Conservation (phyloP, 2,113 vertebrate genomes). For the Formicarius rufipectus region DNA sequence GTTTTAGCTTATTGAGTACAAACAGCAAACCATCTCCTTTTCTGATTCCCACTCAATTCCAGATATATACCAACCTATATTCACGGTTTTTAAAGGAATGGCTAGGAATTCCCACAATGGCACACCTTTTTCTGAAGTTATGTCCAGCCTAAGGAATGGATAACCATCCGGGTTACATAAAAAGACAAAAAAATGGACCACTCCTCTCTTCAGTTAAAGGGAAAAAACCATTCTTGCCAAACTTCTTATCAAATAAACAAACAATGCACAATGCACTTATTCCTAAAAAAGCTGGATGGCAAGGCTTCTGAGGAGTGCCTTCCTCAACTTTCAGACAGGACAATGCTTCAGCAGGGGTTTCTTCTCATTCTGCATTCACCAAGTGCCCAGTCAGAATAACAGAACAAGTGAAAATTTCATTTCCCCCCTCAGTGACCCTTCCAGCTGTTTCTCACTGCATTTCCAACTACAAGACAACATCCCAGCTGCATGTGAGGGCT, state of each 20-base stretch:
- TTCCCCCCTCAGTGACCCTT: background rate
- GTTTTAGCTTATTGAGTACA: background rate
- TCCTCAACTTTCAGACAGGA: background rate
- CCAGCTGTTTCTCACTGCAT: background rate
- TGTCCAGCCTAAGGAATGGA: background rate
- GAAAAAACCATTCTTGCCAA: background rate
- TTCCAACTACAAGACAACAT: background rate
- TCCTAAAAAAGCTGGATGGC: no score
- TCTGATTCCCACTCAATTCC: background rate
- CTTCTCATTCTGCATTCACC: background rate
- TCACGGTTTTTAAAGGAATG: background rate
- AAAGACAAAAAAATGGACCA: background rate
- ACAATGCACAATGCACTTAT: no score
- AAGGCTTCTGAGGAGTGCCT: background rate
- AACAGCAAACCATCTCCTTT: background rate
- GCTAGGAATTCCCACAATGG: background rate
- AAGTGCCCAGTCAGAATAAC: background rate
- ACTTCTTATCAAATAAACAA: background rate
- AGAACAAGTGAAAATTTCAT: background rate
- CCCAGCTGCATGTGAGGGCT: background rate
- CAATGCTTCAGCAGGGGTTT: background rate
- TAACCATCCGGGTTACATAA: background rate
- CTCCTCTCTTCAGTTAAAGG: background rate
- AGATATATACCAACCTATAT: background rate
- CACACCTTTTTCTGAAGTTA: background rate